Base-by-base conservation (phyloP, 2,888 invertebrate genomes). In the Drosophila ezoana region DNA sequence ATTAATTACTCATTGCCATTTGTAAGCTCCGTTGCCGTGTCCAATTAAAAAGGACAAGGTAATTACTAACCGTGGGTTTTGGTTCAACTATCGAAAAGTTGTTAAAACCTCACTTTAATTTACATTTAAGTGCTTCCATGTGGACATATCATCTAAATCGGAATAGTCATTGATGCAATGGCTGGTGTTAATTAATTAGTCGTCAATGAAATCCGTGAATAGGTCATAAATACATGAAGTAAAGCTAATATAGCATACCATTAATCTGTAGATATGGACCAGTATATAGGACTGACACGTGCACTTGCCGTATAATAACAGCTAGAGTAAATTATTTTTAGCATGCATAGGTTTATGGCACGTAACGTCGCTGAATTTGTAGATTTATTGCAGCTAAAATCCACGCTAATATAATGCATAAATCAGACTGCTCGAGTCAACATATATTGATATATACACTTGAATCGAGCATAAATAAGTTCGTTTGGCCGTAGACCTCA, bases 351-450 rank as follows among this genome's bases (percentile, higher is more conserved):
- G 60, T 73, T 74, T 74, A 72, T 74, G 73, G 73, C 64, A 74
- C 54, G 63, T 72, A 60, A 68, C 53, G 59, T 48, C 32, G 61
- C 57, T 49, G 67, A 69, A 71, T 83, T 83, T 64, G 51, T 68
- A 74, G 70, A 86, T 81, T 87, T 87, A 87, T 81, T 63, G 76
- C 72, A 78, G 76, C 73, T 74, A 76, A 85, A 84, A 76, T 84
- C 69, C 71, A 68, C 65, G 79, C 66, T 79, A 85, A 87, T 87
- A 87, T 84, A 73, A 78, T 79, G 81, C 80, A 87, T 84, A 87
- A 85, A 79, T 85, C 87, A 79, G 81, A 67, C 75, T 72, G 72
- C 71, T 76, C 73, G 67, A 82, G 82, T 76, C 76, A 75, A 85
- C 68, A 73, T 78, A 85, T 76, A 72, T 74, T 77, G 66, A 73